Conservation (phyloP, 2,888 invertebrate genomes). For the Oxytorus armatus region DNA sequence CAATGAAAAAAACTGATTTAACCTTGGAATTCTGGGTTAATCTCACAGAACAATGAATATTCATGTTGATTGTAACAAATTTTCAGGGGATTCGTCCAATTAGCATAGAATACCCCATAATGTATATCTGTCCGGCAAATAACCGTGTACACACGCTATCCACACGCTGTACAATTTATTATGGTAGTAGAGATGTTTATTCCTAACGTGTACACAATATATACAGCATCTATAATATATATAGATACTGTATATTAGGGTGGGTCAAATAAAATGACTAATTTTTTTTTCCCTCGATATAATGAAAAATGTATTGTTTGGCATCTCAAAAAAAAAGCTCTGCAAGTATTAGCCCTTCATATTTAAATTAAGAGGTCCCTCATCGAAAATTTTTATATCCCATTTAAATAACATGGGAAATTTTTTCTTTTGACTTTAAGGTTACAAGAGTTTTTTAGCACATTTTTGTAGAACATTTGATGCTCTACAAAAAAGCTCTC, state of each 20-base stretch:
- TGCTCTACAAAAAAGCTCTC: too few species aligned
- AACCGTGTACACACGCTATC: conserved; percentile 23
- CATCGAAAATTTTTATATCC: too few species aligned
- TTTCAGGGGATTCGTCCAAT: not conserved
- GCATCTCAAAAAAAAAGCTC: too few species aligned
- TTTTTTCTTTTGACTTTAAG: too few species aligned
- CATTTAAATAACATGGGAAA: too few species aligned
- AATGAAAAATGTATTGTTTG: too few species aligned
- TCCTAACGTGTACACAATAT: conserved; percentile 34
- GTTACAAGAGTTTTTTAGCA: too few species aligned
- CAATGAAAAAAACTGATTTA: not conserved
- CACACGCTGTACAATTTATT: conserved; percentile 28
- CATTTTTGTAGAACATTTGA: too few species aligned
- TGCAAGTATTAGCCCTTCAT: too few species aligned
- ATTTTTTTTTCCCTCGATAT: too few species aligned
- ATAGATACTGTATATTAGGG: conserved; percentile 2
- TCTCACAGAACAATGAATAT: not conserved
- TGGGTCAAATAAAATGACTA: not conserved
- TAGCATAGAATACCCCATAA: conserved; percentile 6
- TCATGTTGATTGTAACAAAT: too few species aligned
- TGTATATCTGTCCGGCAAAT: conserved; percentile 16
- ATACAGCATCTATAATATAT: not conserved
- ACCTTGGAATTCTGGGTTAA: not conserved
- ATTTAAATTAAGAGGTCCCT: too few species aligned
- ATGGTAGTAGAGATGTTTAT: conserved; percentile 36